A percentile compares a stretch with the other conserved stretches of the same genome.
phyloP scores from a whole-genome alignment of 2,113 vertebrate genomes.

The Hepsetus odoe region DNA sequence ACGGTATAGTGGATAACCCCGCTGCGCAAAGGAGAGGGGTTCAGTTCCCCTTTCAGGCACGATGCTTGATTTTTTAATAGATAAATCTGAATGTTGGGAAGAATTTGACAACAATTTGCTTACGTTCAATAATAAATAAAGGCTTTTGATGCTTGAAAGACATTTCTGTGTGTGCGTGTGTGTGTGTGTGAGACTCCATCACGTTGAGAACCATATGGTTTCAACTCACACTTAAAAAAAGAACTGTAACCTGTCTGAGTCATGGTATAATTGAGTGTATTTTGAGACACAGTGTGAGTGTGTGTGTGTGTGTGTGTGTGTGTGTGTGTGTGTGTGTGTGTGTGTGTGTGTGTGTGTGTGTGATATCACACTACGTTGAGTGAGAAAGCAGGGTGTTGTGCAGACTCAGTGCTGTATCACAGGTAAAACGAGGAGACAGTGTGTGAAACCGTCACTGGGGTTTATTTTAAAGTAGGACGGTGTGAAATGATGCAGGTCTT shows the following conservation, averaged over 20 bases:
- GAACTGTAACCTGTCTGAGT: conserved; percentile 40
- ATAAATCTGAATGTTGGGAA: too few relatives aligned
- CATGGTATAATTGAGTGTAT: conserved; percentile 21
- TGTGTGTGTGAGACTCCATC: background rate
- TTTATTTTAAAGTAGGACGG: background rate
- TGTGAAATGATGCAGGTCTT: background rate
- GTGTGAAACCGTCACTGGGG: background rate
- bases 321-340: conserved; percentile 9
- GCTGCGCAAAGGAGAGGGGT: too few relatives aligned
- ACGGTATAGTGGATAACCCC: too few relatives aligned
- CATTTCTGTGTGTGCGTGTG: background rate
- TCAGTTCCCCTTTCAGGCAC: too few relatives aligned
- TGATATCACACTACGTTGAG: conserved; percentile 14
- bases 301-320: conserved; percentile 8
- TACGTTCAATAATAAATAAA: too few relatives aligned
- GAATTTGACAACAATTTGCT: too few relatives aligned
- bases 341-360: conserved; percentile 5
- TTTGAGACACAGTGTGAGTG: background rate
- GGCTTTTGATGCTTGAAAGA: too few relatives aligned
- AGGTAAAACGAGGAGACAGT: conserved; percentile 16
- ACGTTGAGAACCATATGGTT: conserved; percentile 38
- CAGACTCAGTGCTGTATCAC: conserved; percentile 18
- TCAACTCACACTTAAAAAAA: conserved; percentile 26
- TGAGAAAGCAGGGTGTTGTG: conserved; percentile 34
- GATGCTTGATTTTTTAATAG: too few relatives aligned